Evolutionary conservation across 2,888 invertebrate genomes (phyloP).

Genomic region (Hirtodrosophila trivittata): DNA sequence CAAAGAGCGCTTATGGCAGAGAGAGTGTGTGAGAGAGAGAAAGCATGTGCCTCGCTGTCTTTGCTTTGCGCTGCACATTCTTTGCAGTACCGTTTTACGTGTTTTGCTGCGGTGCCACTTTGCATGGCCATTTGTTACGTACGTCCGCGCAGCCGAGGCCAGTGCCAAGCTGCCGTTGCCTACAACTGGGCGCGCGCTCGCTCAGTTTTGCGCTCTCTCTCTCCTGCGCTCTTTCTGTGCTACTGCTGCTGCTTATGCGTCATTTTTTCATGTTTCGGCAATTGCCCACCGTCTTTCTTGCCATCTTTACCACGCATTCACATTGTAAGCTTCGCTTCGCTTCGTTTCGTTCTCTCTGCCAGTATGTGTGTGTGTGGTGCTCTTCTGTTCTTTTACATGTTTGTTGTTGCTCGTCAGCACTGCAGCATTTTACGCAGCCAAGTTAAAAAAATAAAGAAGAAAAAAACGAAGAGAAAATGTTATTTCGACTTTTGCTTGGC

Average conservation of each 20-base stretch:
- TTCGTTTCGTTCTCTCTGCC: too few relatives aligned
- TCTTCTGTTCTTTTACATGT: slow-evolving; percentile 20
- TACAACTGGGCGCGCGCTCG: slow-evolving; percentile 44
- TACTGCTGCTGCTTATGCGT: slow-evolving; percentile 64
- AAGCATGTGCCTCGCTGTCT: slow-evolving; percentile 6
- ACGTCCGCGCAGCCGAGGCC: slow-evolving; percentile 22
- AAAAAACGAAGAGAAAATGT: too few relatives aligned
- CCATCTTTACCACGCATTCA: slow-evolving; percentile 61
- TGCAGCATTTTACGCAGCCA: slow-evolving; percentile 77
- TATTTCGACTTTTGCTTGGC: slow-evolving; percentile 25
- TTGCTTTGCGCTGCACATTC: slow-evolving; percentile 63
- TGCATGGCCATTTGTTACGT: slow-evolving; percentile 69
- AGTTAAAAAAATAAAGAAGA: too few relatives aligned
- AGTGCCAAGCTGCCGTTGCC: slow-evolving; percentile 52
- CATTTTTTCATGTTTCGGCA: slow-evolving; percentile 60
- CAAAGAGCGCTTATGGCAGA: slow-evolving; percentile 5
- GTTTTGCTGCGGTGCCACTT: slow-evolving; percentile 63
- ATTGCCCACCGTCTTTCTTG: slow-evolving; percentile 57
- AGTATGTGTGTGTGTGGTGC: slow-evolving; percentile 20
- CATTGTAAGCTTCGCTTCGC: slow-evolving; percentile 28
- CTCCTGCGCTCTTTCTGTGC: slow-evolving; percentile 19
- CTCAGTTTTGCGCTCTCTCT: slow-evolving; percentile 1
- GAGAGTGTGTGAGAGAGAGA: slow-evolving; percentile 20
- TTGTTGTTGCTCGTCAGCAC: slow-evolving; percentile 63
- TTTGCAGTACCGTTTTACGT: slow-evolving; percentile 73